Conservation (phyloP, 2,113 vertebrate species). For the Oreochromis niloticus region DNA sequence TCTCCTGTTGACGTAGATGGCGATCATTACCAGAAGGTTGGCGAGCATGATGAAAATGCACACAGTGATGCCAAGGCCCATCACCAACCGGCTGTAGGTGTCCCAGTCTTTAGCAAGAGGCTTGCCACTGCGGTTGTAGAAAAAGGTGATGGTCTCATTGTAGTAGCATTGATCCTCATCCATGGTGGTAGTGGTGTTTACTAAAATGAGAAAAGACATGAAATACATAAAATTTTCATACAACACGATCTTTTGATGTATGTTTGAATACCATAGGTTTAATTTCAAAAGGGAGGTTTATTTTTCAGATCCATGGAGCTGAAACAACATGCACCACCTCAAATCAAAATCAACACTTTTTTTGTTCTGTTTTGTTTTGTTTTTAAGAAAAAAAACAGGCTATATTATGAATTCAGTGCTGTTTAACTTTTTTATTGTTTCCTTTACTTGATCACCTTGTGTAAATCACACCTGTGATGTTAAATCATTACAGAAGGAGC, state of each 20-base stretch:
- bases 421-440: neutral
- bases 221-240: neutral
- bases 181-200: constrained; percentile 47
- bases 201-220: constrained; percentile 30
- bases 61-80: constrained; percentile 97
- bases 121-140: constrained; percentile 96
- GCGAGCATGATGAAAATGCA: constrained; percentile 99
- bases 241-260: neutral
- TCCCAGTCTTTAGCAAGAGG: constrained; percentile 91
- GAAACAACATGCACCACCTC: neutral
- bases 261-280: neutral
- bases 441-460: neutral
- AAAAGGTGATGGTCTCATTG: constrained; percentile 98
- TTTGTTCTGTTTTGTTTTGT: too few species aligned
- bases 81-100: constrained; percentile 92
- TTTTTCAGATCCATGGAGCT: neutral
- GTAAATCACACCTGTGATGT: neutral
- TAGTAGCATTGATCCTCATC: constrained; percentile 91
- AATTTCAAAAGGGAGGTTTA: neutral
- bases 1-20: constrained; percentile 95
- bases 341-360: neutral
- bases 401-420: neutral
- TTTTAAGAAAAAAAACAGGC: neutral
- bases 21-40: constrained; percentile 97
- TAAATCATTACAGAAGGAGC: neutral